phyloP scores from a whole-genome alignment of 2,797 vertebrate species.

The Clarias platycephalus region DNA sequence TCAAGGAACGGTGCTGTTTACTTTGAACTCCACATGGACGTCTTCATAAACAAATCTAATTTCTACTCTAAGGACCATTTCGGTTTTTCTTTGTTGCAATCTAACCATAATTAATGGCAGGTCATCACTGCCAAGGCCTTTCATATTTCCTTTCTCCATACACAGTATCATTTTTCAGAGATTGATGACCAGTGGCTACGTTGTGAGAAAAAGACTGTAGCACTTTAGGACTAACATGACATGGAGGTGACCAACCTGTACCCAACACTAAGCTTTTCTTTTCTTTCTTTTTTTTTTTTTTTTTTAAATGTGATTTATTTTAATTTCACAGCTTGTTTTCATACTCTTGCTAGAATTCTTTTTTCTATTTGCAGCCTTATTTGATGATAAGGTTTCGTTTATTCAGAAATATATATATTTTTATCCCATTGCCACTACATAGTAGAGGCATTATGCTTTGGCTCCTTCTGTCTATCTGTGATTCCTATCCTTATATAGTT shows the following conservation, averaged over 20 bases:
- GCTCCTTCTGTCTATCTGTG: not conserved
- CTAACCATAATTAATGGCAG: constrained; percentile 41
- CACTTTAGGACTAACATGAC: constrained; percentile 58
- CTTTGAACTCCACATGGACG: constrained; percentile 78
- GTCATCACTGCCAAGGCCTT: constrained; percentile 54
- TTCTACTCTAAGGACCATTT: constrained; percentile 47
- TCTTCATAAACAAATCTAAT: constrained; percentile 49
- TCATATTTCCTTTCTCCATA: constrained; percentile 51
- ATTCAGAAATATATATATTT: not conserved
- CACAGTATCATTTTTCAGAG: constrained; percentile 44
- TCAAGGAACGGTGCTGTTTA: constrained; percentile 95
- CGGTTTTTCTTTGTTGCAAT: constrained; percentile 44
- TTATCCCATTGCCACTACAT: not conserved
- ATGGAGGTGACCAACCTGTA: constrained; percentile 39
- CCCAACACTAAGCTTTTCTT: constrained; percentile 56
- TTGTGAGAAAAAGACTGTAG: constrained; percentile 60
- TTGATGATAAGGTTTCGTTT: constrained; percentile 6
- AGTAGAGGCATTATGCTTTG: not conserved
- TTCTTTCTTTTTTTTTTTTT: constrained; percentile 11
- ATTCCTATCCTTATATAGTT: not conserved
- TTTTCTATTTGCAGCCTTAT: constrained; percentile 11
- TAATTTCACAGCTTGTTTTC: constrained; percentile 19
- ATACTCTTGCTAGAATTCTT: not conserved
- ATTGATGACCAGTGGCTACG: constrained; percentile 61
- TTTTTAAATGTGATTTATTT: constrained; percentile 38